Evolutionary conservation across 2,113 vertebrate genomes (phyloP).

Genomic region (Narcine bancroftii): DNA sequence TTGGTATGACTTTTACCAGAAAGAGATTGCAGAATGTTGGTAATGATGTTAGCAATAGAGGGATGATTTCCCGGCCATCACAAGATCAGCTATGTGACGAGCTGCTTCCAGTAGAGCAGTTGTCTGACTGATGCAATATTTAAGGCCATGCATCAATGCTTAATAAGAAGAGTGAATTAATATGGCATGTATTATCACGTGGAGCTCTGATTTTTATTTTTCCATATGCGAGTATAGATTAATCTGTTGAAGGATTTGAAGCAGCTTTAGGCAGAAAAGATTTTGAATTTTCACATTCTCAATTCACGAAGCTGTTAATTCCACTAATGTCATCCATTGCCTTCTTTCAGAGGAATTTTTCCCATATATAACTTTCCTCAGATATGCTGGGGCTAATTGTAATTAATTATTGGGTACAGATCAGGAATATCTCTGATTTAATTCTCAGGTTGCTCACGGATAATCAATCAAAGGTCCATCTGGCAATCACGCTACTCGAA

Average conservation of each 20-base stretch:
- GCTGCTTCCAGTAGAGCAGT: neutral
- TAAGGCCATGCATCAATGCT: neutral
- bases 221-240: neutral
- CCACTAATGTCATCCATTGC: neutral
- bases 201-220: neutral
- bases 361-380: neutral
- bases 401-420: neutral
- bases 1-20: neutral
- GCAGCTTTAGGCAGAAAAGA: too few relatives aligned
- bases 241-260: neutral
- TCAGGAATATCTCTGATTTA: neutral
- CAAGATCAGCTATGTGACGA: neutral
- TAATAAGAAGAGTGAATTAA: neutral
- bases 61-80: slow-evolving; percentile 25
- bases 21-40: neutral
- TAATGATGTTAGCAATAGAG: slow-evolving; percentile 8
- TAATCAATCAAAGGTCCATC: neutral
- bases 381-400: neutral
- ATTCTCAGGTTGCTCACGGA: neutral
- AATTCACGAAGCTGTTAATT: too few relatives aligned
- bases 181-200: neutral
- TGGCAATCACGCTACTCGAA: neutral
- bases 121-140: slow-evolving; percentile 14
- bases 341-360: neutral
- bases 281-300: too few relatives aligned